Conservation (phyloP, 2,113 vertebrate genomes). For the Caloenas nicobarica region DNA sequence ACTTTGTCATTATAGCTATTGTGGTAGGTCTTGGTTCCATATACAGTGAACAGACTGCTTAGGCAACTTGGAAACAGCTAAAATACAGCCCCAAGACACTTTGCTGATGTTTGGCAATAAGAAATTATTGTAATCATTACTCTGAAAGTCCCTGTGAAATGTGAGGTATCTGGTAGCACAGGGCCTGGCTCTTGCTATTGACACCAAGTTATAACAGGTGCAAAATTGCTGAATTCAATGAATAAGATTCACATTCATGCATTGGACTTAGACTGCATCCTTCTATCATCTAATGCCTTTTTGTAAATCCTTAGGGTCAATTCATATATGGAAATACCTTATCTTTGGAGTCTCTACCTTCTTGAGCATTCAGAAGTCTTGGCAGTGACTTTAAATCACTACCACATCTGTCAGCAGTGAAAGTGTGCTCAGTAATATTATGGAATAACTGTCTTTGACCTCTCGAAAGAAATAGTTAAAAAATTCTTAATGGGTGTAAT, state of each 20-base stretch:
- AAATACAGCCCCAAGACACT: background rate
- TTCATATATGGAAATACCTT: background rate
- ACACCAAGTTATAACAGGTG: background rate
- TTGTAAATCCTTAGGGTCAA: background rate
- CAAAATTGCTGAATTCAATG: background rate
- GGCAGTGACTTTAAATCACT: background rate
- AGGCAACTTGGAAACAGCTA: background rate
- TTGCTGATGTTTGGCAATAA: background rate
- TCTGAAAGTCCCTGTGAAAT: background rate
- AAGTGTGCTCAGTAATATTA: background rate
- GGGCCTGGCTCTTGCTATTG: background rate
- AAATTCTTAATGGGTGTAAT: background rate
- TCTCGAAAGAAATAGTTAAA: background rate
- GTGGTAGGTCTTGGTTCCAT: background rate
- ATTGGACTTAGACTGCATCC: background rate
- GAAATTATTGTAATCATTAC: background rate
- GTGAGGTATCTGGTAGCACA: background rate
- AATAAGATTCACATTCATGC: background rate
- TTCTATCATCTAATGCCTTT: background rate
- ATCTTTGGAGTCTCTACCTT: background rate
- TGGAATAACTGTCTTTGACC: background rate
- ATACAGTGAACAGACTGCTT: background rate
- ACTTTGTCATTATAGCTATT: rapidly evolving
- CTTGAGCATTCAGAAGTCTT: background rate
- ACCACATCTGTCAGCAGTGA: background rate